Evolutionary conservation across 2,797 vertebrate species (phyloP), one percentile per base, ranked within the genome.

Genomic region (Hoplostethus atlanticus): DNA sequence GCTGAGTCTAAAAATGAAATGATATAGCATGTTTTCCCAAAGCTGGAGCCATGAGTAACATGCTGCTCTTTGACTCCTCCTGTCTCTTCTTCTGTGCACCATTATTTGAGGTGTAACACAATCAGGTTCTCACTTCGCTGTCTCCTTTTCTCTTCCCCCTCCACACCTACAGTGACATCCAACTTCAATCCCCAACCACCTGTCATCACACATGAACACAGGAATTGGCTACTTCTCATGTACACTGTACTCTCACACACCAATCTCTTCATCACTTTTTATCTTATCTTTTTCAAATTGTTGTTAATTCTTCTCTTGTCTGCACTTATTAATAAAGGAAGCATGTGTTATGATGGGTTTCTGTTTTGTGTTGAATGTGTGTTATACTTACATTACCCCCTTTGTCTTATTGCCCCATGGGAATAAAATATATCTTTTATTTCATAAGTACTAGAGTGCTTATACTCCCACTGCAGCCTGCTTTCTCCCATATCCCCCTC

Each of bases 51-150:
- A 62, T 21, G 42, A 68, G 5, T 6, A 71, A 64, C 64, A 58
- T 46, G 38, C n/a, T 73, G 56, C 80, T 64, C 50, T 70, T 30
- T 66, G 28, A 60, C 47, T n/a, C 16, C 30, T 31, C 30, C 5
- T 46, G 13, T 53, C 8, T 25, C 16, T n/a, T 28, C 15, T 21
- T 31, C 13, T 34, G 1, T 6, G 10, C 8, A 9, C 38, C 38
- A 40, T 10, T 13, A 44, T n/a, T 55, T 55, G 6, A 10, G 15
- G 2, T 52, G n/a, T 6, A 42, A 17, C 11, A 38, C 12, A 62
- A 57, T 44, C 38, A 36, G 4, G 12, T 58, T 10, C 54, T 52
- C 10, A 50, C 1, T 7, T 46, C 17, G 8, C 44, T 9, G 2
- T 46, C 34, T 11, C 0, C 31, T 38, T 25, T 56, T 58, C 8